Conservation (phyloP, 2,888 invertebrate genomes). For the Hypena proboscidalis region DNA sequence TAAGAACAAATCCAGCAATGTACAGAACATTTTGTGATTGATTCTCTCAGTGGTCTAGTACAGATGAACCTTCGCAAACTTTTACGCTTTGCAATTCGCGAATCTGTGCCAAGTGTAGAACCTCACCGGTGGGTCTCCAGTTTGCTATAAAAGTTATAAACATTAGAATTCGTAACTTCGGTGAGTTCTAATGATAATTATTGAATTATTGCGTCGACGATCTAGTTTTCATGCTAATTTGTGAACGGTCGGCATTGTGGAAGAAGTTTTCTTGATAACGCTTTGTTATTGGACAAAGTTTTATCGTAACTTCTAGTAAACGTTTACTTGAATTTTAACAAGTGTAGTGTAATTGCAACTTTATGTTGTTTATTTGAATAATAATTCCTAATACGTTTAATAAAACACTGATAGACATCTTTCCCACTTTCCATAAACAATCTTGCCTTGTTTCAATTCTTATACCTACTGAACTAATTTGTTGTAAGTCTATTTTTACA, state of each 20-base stretch:
- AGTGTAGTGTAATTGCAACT: no score
- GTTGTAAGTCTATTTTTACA: no score
- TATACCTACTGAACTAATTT: no score
- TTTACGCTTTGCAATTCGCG: conserved; percentile 38
- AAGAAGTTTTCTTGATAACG: no score
- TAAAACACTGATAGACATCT: no score
- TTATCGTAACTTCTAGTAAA: no score
- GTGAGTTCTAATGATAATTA: conserved; percentile 26
- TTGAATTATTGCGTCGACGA: conserved; percentile 28
- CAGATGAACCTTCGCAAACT: conserved; percentile 24
- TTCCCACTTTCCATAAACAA: no score
- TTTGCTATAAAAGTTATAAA: conserved; percentile 40
- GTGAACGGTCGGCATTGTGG: background rate
- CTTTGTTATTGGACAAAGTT: background rate
- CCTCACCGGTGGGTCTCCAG: conserved; percentile 19
- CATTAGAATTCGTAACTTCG: conserved; percentile 35
- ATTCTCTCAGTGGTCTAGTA: background rate
- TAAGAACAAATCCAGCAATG: conserved; percentile 4
- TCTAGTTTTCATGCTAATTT: conserved; percentile 32
- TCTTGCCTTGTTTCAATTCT: no score
- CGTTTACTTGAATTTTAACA: no score
- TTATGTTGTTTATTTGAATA: no score
- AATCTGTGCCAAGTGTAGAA: conserved; percentile 34
- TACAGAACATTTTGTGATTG: background rate
- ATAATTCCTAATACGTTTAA: no score